Evolutionary conservation across 2,888 invertebrate species (phyloP).

Genomic region (Globia sparganii): DNA sequence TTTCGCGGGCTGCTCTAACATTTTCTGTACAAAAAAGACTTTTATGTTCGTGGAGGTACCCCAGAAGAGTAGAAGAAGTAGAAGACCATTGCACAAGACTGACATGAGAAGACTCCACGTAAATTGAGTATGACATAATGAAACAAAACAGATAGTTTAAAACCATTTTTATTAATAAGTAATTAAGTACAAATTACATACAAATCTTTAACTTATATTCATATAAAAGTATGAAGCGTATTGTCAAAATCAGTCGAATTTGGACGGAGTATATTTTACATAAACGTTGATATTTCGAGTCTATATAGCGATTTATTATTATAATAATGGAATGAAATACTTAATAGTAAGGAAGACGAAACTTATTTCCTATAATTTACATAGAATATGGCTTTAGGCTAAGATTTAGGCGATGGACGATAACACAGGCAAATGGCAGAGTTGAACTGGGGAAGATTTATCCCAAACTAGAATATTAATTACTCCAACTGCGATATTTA

Average conservation of each 20-base stretch:
- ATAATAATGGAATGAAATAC: slow-evolving; percentile 53
- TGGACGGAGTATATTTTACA: slow-evolving; percentile 83
- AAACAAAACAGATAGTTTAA: slow-evolving; percentile 54
- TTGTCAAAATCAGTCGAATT: slow-evolving; percentile 84
- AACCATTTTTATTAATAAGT: slow-evolving; percentile 76
- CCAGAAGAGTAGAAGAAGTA: no score
- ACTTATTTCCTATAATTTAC: slow-evolving; percentile 68
- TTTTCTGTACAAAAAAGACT: no score
- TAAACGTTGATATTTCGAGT: slow-evolving; percentile 57
- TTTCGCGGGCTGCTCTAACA: no score
- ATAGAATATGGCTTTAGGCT: slow-evolving; percentile 67
- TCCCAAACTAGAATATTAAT: neutral
- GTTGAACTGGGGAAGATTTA: neutral
- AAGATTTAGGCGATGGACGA: slow-evolving; percentile 36
- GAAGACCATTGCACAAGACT: no score
- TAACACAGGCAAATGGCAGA: slow-evolving; percentile 21
- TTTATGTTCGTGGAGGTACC: no score
- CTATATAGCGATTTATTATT: slow-evolving; percentile 52
- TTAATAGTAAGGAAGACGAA: slow-evolving; percentile 72
- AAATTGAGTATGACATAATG: no score
- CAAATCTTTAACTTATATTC: slow-evolving; percentile 70
- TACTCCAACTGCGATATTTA: neutral
- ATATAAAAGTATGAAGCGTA: slow-evolving; percentile 77
- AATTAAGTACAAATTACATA: slow-evolving; percentile 73
- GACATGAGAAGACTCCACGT: no score